Evolutionary conservation across 2,797 vertebrate genomes (phyloP), one percentile per base, ranked within the genome.

Genomic region (Phaenicophaeus curvirostris): DNA sequence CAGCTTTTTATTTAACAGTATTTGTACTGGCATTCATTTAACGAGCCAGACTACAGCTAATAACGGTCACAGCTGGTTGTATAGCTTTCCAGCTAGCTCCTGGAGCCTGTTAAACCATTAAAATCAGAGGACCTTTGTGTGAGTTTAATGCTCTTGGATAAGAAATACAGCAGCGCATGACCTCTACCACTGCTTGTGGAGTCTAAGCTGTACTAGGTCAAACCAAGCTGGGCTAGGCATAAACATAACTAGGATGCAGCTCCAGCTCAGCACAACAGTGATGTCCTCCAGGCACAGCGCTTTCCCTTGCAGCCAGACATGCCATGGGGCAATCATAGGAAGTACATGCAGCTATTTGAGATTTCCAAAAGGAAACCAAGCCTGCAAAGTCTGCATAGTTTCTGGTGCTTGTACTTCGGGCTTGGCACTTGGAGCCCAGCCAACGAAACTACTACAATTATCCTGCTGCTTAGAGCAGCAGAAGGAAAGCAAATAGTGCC

Each of bases 401-500:
- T 27, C n/a, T 85, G 28, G 13, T 39, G 33, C 61, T 19, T 48
- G 17, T 30, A 27, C 13, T 35, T 50, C 1, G 1, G 37, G 8
- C 24, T 54, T 11, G 23, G 8, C 5, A 2, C 54, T 28, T 24
- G 7, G 4, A 3, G 27, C 35, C 17, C 33, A 46, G 16, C 35
- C 35, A 23, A 2, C 4, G 39, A 19, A 28, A 8, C 21, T 66
- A 2, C 24, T 50, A 3, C 44, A 23, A 5, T 31, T 21, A 44
- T 20, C 72, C 44, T 11, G 33, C 8, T 48, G 39, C n/a, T 18
- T 77, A 66, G 42, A 62, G 41, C 23, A 51, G 35, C 33, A 33
- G 59, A 72, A 90, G 77, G 15, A 90, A 92, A 81, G 88, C 55
- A 77, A 21, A 71, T 33, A 57, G 92, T 95, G 94, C 93, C 95